Evolutionary conservation across 2,797 vertebrate species (phyloP).

Genomic region (Aldrovandia affinis): DNA sequence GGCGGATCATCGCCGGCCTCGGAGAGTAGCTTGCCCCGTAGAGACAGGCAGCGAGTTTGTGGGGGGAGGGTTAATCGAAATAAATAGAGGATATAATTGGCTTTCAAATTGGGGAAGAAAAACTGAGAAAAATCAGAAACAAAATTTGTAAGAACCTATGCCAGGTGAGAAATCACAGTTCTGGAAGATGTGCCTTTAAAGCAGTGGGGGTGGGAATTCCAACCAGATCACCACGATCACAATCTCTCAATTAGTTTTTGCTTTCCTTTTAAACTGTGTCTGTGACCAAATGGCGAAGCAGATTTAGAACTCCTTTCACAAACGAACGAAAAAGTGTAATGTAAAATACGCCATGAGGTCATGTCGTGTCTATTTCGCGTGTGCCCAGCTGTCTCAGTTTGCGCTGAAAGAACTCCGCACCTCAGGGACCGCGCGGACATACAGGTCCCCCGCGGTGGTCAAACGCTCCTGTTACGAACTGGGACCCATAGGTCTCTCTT

Average conservation of each 20-base stretch:
- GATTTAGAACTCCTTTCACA: neutral
- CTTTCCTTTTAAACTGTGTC: neutral
- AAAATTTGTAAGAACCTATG: conserved; percentile 44
- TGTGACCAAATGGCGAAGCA: neutral
- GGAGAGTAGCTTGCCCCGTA: too few relatives aligned
- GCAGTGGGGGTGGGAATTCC: conserved; percentile 64
- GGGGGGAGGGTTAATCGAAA: too few relatives aligned
- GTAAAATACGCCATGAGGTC: neutral
- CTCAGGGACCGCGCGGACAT: neutral
- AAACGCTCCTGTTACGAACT: neutral
- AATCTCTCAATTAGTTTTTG: too few relatives aligned
- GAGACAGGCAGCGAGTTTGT: too few relatives aligned
- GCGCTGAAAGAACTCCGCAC: neutral
- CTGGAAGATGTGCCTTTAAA: conserved; percentile 79
- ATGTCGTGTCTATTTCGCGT: neutral
- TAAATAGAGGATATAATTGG: too few relatives aligned
- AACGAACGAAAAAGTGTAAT: too few relatives aligned
- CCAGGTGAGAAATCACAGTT: conserved; percentile 56
- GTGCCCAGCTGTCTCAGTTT: neutral
- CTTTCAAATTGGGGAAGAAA: too few relatives aligned
- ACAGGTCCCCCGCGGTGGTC: neutral
- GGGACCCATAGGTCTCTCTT: neutral
- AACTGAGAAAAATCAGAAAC: conserved; percentile 51
- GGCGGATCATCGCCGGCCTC: too few relatives aligned
- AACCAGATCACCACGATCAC: too few relatives aligned